Evolutionary conservation across 2,797 vertebrate species (phyloP).

Genomic region (Smutsia temminckii): DNA sequence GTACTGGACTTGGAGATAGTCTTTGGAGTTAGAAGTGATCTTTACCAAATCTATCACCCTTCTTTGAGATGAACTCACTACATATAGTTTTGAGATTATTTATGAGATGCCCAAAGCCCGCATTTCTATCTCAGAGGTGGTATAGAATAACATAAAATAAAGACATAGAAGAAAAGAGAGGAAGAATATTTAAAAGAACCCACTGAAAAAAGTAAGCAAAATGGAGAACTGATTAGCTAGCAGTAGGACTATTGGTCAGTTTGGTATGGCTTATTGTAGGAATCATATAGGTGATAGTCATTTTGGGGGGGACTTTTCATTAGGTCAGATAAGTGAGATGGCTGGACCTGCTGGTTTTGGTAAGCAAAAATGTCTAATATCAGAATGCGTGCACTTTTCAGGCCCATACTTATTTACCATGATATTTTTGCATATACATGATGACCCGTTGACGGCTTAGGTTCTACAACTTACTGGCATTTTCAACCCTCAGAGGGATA

Average conservation of each 20-base stretch:
- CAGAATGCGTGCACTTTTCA: background rate
- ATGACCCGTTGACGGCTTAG: background rate
- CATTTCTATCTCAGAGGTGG: background rate
- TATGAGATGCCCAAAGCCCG: background rate
- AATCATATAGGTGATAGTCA: background rate
- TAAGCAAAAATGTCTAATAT: background rate
- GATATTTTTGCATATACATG: background rate
- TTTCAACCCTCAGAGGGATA: background rate
- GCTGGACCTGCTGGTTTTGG: background rate
- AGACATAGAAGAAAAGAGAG: background rate
- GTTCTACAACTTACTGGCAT: background rate
- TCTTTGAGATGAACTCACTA: background rate
- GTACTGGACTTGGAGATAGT: background rate
- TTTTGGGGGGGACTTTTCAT: background rate
- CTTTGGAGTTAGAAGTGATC: background rate
- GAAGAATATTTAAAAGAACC: background rate
- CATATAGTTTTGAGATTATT: background rate
- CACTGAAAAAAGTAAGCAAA: background rate
- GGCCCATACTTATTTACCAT: background rate
- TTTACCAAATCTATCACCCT: slow-evolving; percentile 2
- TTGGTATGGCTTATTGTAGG: background rate
- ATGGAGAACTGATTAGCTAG: background rate
- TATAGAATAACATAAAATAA: background rate
- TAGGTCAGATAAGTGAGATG: background rate
- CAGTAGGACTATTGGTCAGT: background rate